Evolutionary conservation across 1,140 invertebrate species (phyloP).

Genomic region (Vanessa atalanta): DNA sequence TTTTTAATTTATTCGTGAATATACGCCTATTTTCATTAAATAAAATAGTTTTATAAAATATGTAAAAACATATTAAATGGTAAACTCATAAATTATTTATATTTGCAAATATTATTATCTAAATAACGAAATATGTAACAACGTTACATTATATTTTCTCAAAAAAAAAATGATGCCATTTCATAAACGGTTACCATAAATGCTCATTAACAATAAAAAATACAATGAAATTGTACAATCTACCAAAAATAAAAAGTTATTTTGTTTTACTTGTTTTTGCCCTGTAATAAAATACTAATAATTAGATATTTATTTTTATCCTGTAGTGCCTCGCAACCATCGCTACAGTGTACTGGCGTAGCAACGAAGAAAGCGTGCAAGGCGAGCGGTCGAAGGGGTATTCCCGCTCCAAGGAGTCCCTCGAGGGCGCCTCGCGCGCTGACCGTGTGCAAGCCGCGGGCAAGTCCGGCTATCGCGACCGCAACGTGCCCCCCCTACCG

Average conservation of each 20-base stretch:
- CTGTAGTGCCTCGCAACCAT: slow-evolving; percentile 90
- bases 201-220: too few relatives aligned
- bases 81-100: too few relatives aligned
- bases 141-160: too few relatives aligned
- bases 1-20: too few relatives aligned
- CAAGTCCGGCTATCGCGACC: slow-evolving; percentile 49
- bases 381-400: slow-evolving; percentile 80
- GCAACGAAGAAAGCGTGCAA: slow-evolving; percentile 91
- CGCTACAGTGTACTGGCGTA: slow-evolving; percentile 89
- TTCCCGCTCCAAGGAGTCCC: slow-evolving; percentile 70
- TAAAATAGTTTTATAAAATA: too few relatives aligned
- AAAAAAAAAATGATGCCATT: too few relatives aligned
- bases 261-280: too few relatives aligned
- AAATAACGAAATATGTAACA: too few relatives aligned
- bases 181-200: too few relatives aligned
- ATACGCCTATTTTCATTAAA: too few relatives aligned
- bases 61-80: too few relatives aligned
- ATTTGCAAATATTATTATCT: too few relatives aligned
- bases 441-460: slow-evolving; percentile 76
- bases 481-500: slow-evolving; percentile 25
- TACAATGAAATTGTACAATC: not conserved
- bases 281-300: not conserved
- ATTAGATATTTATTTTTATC: slow-evolving; percentile 26
- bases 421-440: slow-evolving; percentile 70
- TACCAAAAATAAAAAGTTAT: not conserved